A percentile compares a stretch with the other conserved stretches of the same genome.
Conservation (phyloP, 2,888 invertebrate genomes). For the Sesia bembeciformis region DNA sequence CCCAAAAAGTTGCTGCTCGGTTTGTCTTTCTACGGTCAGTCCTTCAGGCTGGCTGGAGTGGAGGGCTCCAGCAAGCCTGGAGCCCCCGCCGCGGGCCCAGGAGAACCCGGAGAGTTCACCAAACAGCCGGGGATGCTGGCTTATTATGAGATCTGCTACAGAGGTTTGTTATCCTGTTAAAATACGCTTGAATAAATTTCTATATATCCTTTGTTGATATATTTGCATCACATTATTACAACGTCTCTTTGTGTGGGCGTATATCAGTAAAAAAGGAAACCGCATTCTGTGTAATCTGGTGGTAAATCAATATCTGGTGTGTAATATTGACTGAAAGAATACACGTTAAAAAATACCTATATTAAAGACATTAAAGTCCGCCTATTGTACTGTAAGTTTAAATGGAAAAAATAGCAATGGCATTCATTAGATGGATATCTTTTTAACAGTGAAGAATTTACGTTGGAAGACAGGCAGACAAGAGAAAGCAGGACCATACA, state of each 20-base stretch:
- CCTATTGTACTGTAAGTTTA: too few relatives aligned
- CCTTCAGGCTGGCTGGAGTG: conserved; percentile 78
- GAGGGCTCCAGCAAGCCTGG: conserved; percentile 68
- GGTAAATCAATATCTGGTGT: too few relatives aligned
- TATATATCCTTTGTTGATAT: too few relatives aligned
- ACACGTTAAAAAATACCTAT: too few relatives aligned
- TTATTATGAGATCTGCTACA: conserved; percentile 89
- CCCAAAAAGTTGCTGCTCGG: conserved; percentile 86
- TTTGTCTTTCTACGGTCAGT: conserved; percentile 90
- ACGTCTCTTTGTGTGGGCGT: neutral
- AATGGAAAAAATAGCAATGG: too few relatives aligned
- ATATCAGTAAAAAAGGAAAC: conserved; percentile 1
- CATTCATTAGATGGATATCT: neutral
- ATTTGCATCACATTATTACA: neutral
- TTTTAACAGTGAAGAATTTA: conserved; percentile 71
- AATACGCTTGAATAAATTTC: neutral
- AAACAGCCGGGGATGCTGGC: conserved; percentile 91
- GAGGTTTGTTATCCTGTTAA: conserved; percentile 36
- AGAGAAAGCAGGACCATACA: conserved; percentile 82
- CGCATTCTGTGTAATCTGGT: too few relatives aligned
- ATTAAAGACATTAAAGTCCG: too few relatives aligned
- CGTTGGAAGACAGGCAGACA: conserved; percentile 79
- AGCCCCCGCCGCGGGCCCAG: conserved; percentile 80
- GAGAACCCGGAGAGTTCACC: conserved; percentile 86
- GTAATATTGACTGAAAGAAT: too few relatives aligned